These are phyloP conservation scores for Apantesis nais DNA, from an alignment of 2,888 invertebrate species.

Conservation along the genomic window DNA sequence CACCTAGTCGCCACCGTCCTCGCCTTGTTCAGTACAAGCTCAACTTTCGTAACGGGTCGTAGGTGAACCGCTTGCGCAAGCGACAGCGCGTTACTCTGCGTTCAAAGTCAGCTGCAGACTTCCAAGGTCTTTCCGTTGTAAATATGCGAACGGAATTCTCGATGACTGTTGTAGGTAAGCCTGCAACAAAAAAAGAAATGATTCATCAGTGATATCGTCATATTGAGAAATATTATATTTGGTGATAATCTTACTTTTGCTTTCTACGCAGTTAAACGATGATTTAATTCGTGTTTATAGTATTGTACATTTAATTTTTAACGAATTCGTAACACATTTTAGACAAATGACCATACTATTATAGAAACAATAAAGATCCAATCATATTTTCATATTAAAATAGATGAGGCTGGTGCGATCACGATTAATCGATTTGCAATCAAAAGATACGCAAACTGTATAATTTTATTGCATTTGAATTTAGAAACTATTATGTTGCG, in stretches of 20 bases:
- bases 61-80: slow-evolving; percentile 55
- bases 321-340: slow-evolving; percentile 22
- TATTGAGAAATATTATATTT: slow-evolving; percentile 33
- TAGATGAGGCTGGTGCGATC: slow-evolving; percentile 33
- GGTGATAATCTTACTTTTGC: slow-evolving; percentile 11
- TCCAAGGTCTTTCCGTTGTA: slow-evolving; percentile 56
- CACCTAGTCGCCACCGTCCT: slow-evolving; percentile 43
- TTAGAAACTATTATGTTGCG: slow-evolving; percentile 41
- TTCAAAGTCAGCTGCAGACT: slow-evolving; percentile 58
- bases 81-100: slow-evolving; percentile 52
- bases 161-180: slow-evolving; percentile 65
- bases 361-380: slow-evolving; percentile 25
- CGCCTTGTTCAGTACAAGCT: slow-evolving; percentile 33
- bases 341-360: slow-evolving; percentile 33
- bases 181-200: slow-evolving; percentile 63
- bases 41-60: slow-evolving; percentile 49
- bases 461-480: slow-evolving; percentile 36
- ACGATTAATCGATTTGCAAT: slow-evolving; percentile 45
- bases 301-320: slow-evolving; percentile 14
- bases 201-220: slow-evolving; percentile 37
- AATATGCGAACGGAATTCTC: slow-evolving; percentile 55
- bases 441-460: slow-evolving; percentile 35
- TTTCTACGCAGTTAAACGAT: slow-evolving; percentile 14
- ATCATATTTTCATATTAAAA: slow-evolving; percentile 21
- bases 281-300: slow-evolving; percentile 23